These are phyloP conservation scores for Callorhinus ursinus DNA, from an alignment of 2,113 vertebrate species.

Conservation along the genomic window DNA sequence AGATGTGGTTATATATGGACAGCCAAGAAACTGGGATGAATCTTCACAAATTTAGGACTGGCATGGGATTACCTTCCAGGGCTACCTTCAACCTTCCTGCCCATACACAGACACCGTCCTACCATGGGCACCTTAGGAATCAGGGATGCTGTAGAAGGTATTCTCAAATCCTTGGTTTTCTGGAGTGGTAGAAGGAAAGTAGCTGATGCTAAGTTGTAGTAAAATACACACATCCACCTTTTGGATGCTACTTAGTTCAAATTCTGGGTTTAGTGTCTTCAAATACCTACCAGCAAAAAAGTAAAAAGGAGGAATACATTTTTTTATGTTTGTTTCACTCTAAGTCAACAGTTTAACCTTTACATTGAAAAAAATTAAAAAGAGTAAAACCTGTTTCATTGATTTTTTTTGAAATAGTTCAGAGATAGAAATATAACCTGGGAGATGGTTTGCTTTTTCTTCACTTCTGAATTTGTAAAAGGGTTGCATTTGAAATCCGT, in stretches of 20 bases:
- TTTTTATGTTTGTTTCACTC: background rate
- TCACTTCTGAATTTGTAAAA: background rate
- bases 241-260: background rate
- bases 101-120: background rate
- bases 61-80: background rate
- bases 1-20: background rate
- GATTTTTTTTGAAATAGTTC: background rate
- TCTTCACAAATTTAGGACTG: background rate
- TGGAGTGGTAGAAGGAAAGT: background rate
- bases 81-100: background rate
- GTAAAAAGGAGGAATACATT: background rate
- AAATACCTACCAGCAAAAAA: background rate
- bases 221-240: background rate
- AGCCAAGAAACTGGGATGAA: background rate
- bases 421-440: background rate
- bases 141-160: background rate
- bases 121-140: fast-evolving
- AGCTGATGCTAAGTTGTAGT: background rate
- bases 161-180: background rate
- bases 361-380: background rate
- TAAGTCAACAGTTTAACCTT: background rate
- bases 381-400: background rate
- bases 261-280: background rate
- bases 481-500: background rate
- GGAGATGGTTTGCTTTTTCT: background rate